Conservation (phyloP, 1,140 invertebrate genomes). For the Cyclina sinensis region DNA sequence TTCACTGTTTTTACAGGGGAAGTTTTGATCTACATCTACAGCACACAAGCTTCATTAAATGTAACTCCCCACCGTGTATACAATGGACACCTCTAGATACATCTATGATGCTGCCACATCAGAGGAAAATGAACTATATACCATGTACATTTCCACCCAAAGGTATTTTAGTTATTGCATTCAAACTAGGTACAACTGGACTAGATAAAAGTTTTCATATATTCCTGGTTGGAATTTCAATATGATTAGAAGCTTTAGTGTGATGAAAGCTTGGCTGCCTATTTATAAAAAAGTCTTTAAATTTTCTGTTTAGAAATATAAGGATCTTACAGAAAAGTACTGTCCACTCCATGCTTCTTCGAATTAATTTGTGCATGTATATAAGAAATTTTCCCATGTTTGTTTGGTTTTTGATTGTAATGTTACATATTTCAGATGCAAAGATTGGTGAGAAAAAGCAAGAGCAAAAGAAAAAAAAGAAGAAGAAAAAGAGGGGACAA, state of each 20-base stretch:
- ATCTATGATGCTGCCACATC: constrained; percentile 47
- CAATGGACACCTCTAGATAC: constrained; percentile 55
- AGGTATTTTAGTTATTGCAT: constrained; percentile 17
- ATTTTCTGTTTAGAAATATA: no score
- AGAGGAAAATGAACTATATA: constrained; percentile 34
- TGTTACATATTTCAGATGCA: constrained; percentile 17
- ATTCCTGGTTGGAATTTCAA: background rate
- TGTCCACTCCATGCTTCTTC: background rate
- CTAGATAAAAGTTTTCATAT: background rate
- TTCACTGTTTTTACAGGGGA: constrained; percentile 18
- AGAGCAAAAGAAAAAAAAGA: constrained; percentile 4
- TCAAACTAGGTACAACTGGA: background rate
- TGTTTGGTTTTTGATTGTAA: background rate
- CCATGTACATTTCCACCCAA: constrained; percentile 49
- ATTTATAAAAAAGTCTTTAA: background rate
- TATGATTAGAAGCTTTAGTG: background rate
- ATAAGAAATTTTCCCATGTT: background rate
- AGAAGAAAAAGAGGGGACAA: constrained; percentile 7
- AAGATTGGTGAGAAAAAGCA: background rate
- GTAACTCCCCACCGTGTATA: background rate
- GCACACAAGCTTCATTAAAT: background rate
- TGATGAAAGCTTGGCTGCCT: background rate
- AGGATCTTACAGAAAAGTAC: no score
- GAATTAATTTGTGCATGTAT: background rate
- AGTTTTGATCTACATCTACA: constrained; percentile 40